phyloP scores from a whole-genome alignment of 2,113 vertebrate genomes.

The Stegastes partitus region DNA sequence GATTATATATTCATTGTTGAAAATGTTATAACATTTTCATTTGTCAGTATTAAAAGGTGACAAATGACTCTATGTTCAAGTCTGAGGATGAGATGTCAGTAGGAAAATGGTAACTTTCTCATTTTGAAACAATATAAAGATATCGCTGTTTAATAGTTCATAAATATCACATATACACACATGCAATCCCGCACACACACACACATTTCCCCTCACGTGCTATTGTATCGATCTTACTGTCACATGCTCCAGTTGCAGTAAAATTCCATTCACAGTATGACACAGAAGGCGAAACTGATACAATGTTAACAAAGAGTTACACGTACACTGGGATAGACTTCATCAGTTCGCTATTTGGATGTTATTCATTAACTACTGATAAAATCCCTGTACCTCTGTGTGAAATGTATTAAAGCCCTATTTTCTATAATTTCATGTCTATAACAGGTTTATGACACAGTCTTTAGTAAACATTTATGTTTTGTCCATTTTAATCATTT shows the following conservation, averaged over 20 bases:
- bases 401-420: background rate
- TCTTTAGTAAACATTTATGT: background rate
- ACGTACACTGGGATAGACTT: background rate
- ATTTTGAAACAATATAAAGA: background rate
- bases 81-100: too few relatives aligned
- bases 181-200: conserved; percentile 14
- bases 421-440: conserved; percentile 3
- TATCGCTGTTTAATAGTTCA: too few relatives aligned
- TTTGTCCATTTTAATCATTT: background rate
- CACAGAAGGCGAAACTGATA: background rate
- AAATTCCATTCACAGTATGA: conserved; percentile 69
- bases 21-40: too few relatives aligned
- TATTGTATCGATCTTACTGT: conserved; percentile 66
- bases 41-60: too few relatives aligned
- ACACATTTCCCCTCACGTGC: conserved; percentile 50
- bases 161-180: background rate
- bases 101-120: too few relatives aligned
- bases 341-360: too few relatives aligned
- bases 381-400: background rate
- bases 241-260: conserved; percentile 64
- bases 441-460: background rate
- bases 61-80: too few relatives aligned
- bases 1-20: too few relatives aligned
- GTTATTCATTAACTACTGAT: too few relatives aligned
- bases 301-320: background rate